These are phyloP conservation scores for Cephus sareptanus DNA, from an alignment of 2,888 invertebrate species.

Conservation along the genomic window DNA sequence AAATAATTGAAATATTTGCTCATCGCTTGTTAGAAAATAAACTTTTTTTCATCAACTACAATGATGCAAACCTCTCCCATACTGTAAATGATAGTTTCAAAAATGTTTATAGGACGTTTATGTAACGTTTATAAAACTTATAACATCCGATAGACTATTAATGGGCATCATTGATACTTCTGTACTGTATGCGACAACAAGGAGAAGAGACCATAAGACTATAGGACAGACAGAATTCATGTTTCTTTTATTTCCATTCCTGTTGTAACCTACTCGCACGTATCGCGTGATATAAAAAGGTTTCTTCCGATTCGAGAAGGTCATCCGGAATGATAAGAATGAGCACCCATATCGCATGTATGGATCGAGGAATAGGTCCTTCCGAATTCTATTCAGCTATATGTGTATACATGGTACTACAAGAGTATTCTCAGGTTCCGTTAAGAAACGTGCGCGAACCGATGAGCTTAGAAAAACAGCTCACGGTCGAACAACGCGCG, in stretches of 20 bases:
- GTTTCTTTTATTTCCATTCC: background rate
- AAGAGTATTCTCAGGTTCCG: background rate
- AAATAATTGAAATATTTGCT: background rate
- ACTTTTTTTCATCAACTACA: too few relatives aligned
- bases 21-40: too few relatives aligned
- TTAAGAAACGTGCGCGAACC: background rate
- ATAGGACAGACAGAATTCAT: background rate
- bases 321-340: background rate
- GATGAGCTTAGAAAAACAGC: constrained; percentile 39
- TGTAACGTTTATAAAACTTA: background rate
- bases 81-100: background rate
- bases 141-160: background rate
- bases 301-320: background rate
- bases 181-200: background rate
- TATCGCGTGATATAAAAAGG: background rate
- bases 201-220: background rate
- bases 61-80: too few relatives aligned
- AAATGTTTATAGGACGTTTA: background rate
- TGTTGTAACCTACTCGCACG: background rate
- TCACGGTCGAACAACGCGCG: constrained; percentile 40
- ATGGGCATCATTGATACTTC: background rate
- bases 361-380: background rate
- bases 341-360: background rate
- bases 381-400: background rate
- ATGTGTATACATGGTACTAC: background rate